Evolutionary conservation across 2,888 invertebrate species (phyloP), one percentile per base, ranked within the genome.

Genomic region (Psylliodes chrysocephalus): DNA sequence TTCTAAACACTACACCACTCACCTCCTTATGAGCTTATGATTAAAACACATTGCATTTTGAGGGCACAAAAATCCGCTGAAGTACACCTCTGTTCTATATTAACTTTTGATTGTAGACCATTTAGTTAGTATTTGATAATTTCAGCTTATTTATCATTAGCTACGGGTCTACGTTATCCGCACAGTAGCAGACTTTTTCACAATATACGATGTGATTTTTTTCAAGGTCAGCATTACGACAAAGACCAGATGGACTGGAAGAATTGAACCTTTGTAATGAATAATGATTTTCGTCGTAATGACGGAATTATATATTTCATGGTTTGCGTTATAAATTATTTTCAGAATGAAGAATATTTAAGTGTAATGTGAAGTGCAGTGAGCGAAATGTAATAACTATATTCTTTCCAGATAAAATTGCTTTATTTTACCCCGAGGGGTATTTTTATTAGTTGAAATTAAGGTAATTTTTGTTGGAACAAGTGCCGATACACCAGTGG

Each of bases 351-450:
- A 7, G 17, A 4, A 42, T 42, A 42, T 42, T n/a, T 42, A 42
- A 7, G 5, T 6, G 2, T 18, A 17, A 42, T 42, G 7, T n/a
- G 8, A 18, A 18, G 18, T 3, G 8, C 6, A 17, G 2, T 42
- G 18, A 17, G 42, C 42, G 18, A 42, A 42, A 42, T 18, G 42
- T 42, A 42, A 42, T 42, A 17, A 42, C 42, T 42, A 38, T 38
- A 38, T 38, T 38, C 38, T 15, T 38, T 38, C 15, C 2, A 15
- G 15, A 14, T 2, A 38, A 38, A 38, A 6, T 33, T 2, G 14
- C 14, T 15, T 42, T 17, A 17, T 17, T 42, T 42, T 42, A 10
- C 2, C 42, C 42, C 7, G 2, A 42, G 42, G 42, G 42, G 18
- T 42, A 7, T 42, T 6, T n/a, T 33, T 6, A 22, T 33, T 33